Evolutionary conservation across 2,113 vertebrate species (phyloP).

Genomic region (Pao palembangensis): DNA sequence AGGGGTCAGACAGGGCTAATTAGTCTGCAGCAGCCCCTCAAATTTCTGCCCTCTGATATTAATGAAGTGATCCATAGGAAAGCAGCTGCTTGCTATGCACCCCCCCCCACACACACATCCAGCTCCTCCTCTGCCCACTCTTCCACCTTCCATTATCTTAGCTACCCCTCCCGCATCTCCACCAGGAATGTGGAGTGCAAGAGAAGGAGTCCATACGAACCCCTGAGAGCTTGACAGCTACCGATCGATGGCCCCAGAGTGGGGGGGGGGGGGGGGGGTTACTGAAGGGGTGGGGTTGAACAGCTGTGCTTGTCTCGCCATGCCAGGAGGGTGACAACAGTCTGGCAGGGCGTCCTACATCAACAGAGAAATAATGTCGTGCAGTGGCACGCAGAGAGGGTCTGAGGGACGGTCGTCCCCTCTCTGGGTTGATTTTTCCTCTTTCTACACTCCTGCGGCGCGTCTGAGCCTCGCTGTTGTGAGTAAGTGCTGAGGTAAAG

Average conservation of each 20-base stretch:
- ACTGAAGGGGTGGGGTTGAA: slow-evolving; percentile 36
- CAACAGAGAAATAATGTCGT: slow-evolving; percentile 56
- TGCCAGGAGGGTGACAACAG: slow-evolving; percentile 69
- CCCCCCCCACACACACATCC: slow-evolving; percentile 6
- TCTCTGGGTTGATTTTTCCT: slow-evolving; percentile 38
- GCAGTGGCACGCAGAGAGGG: slow-evolving; percentile 24
- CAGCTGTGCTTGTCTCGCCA: slow-evolving; percentile 58
- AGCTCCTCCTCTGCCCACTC: slow-evolving; percentile 12
- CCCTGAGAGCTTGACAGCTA: slow-evolving; percentile 52
- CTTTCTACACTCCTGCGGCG: slow-evolving; percentile 36
- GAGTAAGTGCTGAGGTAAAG: slow-evolving; percentile 45
- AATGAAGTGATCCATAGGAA: slow-evolving; percentile 74
- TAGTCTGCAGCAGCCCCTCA: slow-evolving; percentile 70
- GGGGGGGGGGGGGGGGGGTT: slow-evolving; percentile 25
- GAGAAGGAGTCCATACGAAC: slow-evolving; percentile 44
- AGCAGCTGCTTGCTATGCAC: slow-evolving; percentile 63
- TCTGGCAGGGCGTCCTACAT: slow-evolving; percentile 57
- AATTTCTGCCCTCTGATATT: slow-evolving; percentile 72
- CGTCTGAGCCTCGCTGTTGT: slow-evolving; percentile 30
- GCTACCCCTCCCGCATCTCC: slow-evolving; percentile 39
- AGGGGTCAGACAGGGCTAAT: slow-evolving; percentile 74
- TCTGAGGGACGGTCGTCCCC: slow-evolving; percentile 50
- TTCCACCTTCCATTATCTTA: slow-evolving; percentile 27
- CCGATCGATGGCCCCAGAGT: slow-evolving; percentile 59
- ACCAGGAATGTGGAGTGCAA: slow-evolving; percentile 49